Conservation (phyloP, 2,888 invertebrate species). For the Cactoblastis cactorum region DNA sequence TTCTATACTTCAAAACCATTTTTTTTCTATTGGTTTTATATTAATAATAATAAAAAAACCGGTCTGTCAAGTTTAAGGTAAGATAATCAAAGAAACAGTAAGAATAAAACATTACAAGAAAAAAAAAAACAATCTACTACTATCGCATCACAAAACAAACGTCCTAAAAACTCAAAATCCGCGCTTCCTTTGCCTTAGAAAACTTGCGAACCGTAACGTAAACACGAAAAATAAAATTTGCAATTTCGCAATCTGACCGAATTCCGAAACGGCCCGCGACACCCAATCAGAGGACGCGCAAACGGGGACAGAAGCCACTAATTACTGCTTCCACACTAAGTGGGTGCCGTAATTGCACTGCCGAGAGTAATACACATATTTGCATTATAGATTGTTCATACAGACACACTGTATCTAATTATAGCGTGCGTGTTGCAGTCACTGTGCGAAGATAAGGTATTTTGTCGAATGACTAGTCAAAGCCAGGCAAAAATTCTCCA, state of each 20-base stretch:
- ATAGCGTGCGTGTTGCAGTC: conserved; percentile 11
- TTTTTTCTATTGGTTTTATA: too few relatives aligned
- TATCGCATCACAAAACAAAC: not conserved
- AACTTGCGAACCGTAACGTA: too few relatives aligned
- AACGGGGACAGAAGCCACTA: conserved; percentile 4
- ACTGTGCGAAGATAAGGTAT: not conserved
- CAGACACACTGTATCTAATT: conserved; percentile 17
- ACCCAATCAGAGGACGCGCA: conserved; percentile 5
- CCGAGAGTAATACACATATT: conserved; percentile 23
- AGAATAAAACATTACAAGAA: too few relatives aligned
- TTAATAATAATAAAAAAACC: too few relatives aligned
- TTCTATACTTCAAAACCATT: too few relatives aligned
- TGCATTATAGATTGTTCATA: conserved; percentile 21
- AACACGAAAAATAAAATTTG: not conserved
- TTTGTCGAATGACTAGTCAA: not conserved
- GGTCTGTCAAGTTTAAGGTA: too few relatives aligned
- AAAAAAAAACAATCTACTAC: not conserved
- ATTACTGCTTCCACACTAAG: conserved; percentile 13
- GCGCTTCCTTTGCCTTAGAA: conserved; percentile 6
- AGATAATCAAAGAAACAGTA: too few relatives aligned
- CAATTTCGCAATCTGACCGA: not conserved
- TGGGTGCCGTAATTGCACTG: conserved; percentile 8
- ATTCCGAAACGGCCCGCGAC: conserved; percentile 8
- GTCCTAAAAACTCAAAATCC: not conserved
- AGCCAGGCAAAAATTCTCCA: not conserved